These are phyloP conservation scores for Melanotaenia pygmaea DNA, from an alignment of 2,797 vertebrate species.

Conservation along the genomic window DNA sequence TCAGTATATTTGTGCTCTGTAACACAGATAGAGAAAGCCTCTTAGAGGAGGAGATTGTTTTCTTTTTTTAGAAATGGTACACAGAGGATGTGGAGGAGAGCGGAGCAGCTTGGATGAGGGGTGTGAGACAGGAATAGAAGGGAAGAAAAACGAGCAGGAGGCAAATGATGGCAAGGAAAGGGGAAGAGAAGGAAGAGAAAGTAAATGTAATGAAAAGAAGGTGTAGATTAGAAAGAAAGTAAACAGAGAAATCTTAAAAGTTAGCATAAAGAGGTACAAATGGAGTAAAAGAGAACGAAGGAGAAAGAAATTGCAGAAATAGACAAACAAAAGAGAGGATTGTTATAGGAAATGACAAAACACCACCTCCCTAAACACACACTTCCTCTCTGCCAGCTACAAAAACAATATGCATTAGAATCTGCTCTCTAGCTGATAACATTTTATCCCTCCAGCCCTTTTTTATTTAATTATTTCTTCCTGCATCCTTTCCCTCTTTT, in stretches of 20 bases:
- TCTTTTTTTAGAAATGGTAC: neutral
- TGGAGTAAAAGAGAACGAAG: neutral
- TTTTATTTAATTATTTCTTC: constrained; percentile 5
- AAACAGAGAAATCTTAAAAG: neutral
- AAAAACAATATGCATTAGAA: constrained; percentile 24
- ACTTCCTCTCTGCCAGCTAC: constrained; percentile 4
- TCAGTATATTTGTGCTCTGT: neutral
- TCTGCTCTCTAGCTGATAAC: constrained; percentile 56
- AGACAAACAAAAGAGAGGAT: neutral
- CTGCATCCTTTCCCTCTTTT: constrained; percentile 8
- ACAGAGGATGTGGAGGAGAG: neutral
- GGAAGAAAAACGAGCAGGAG: neutral
- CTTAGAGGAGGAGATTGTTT: neutral
- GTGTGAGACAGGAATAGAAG: too few species aligned
- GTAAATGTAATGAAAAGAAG: too few species aligned
- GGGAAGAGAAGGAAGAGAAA: neutral
- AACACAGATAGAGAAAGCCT: neutral
- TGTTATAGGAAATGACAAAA: neutral
- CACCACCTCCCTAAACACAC: neutral
- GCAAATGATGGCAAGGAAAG: neutral
- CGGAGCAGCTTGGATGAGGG: neutral
- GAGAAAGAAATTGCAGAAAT: neutral
- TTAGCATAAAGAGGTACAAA: neutral
- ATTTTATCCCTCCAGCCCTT: constrained; percentile 31
- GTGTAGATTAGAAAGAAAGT: neutral